Percentiles rank a stretch among this genome's conserved stretches.
phyloP scores from a whole-genome alignment of 2,113 vertebrate genomes.

The Hylia prasina region DNA sequence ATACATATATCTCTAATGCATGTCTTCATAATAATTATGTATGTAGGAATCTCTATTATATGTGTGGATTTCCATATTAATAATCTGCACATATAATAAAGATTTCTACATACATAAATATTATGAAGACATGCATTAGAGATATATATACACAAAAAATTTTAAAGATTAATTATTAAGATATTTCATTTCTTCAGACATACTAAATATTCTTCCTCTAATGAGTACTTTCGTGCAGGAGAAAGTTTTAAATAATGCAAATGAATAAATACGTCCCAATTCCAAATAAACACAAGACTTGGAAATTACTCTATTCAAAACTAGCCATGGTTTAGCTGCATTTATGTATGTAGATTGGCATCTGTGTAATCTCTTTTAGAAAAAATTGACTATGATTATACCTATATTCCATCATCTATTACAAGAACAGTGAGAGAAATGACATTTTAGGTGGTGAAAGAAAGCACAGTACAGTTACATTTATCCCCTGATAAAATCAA shows the following conservation, averaged over 20 bases:
- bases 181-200: neutral
- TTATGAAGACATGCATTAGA: neutral
- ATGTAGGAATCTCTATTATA: neutral
- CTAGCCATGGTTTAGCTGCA: neutral
- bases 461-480: neutral
- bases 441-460: neutral
- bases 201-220: neutral
- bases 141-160: neutral
- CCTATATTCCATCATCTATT: neutral
- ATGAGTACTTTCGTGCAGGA: neutral
- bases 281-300: neutral
- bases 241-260: neutral
- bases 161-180: neutral
- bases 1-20: neutral
- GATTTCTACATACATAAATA: neutral
- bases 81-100: neutral
- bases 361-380: neutral
- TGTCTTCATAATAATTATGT: neutral
- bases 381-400: neutral
- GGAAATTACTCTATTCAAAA: neutral
- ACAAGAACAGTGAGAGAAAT: neutral
- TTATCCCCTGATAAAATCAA: neutral
- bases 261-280: neutral
- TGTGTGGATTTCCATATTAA: neutral
- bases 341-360: neutral